A percentile compares a stretch with the other conserved stretches of the same genome.
Evolutionary conservation across 64 coral and sea anemone species (phyloP).

Genomic region (Exaiptasia diaphana): DNA sequence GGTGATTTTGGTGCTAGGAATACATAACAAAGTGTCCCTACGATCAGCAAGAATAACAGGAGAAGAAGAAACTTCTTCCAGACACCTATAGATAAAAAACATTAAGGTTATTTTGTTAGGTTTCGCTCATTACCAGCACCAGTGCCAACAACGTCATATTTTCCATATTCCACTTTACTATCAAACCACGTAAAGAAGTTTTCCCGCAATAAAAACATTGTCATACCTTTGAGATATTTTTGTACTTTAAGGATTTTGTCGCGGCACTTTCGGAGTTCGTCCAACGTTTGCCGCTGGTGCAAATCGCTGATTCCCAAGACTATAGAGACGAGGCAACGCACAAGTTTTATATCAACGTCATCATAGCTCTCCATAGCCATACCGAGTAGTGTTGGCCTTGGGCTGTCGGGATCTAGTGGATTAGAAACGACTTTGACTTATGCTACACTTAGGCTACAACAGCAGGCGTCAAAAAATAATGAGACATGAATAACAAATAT

Average conservation of each 20-base stretch:
- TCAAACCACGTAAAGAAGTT: too few species aligned
- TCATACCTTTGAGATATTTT: neutral
- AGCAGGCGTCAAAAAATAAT: too few species aligned
- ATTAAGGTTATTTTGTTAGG: too few species aligned
- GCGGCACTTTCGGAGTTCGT: neutral
- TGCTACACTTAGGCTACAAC: too few species aligned
- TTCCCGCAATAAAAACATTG: too few species aligned
- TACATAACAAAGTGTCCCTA: constrained; percentile 53
- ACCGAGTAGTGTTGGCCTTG: constrained; percentile 1
- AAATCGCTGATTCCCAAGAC: constrained; percentile 11
- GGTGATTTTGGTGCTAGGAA: constrained; percentile 87
- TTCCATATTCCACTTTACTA: too few species aligned
- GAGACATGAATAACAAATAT: too few species aligned
- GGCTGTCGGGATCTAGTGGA: neutral
- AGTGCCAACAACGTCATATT: too few species aligned
- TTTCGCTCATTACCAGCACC: too few species aligned
- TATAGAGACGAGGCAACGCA: constrained; percentile 9
- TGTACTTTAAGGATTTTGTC: constrained; percentile 11
- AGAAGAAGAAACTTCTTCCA: constrained; percentile 46
- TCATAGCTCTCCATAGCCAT: neutral
- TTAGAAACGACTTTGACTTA: too few species aligned
- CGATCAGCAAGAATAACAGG: constrained; percentile 52
- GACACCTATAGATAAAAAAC: constrained; percentile 42
- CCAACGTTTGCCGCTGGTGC: neutral
- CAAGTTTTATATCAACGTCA: constrained; percentile 1